Evolutionary conservation across 2,888 invertebrate genomes (phyloP).

Genomic region (Trissoscelio sp.): DNA sequence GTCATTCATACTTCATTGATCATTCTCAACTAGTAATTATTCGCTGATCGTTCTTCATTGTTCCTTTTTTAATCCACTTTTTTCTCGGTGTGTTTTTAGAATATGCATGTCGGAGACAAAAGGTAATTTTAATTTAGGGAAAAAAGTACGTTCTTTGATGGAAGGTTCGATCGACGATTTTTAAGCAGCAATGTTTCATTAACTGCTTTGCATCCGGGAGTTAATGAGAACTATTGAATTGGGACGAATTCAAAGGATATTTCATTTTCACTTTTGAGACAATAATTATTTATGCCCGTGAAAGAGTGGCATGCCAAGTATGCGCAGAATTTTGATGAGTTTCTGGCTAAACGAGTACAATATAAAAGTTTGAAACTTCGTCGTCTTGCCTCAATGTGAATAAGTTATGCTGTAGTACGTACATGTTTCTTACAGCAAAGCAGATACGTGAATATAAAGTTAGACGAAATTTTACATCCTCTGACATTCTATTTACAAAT

Average conservation of each 20-base stretch:
- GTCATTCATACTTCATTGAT: too few species aligned
- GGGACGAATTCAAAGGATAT: slow-evolving; percentile 2
- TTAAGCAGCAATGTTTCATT: too few species aligned
- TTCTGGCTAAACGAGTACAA: slow-evolving; percentile 49
- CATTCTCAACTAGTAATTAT: too few species aligned
- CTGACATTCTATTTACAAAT: slow-evolving; percentile 8
- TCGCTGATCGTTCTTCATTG: too few species aligned
- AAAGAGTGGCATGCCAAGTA: slow-evolving; percentile 33
- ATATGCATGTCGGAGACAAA: too few species aligned
- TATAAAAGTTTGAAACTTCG: slow-evolving; percentile 62
- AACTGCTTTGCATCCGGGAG: not conserved
- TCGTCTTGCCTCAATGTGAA: slow-evolving; percentile 44
- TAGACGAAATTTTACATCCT: slow-evolving; percentile 9
- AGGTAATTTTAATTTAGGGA: too few species aligned
- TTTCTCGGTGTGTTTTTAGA: too few species aligned
- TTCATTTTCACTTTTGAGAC: slow-evolving; percentile 24
- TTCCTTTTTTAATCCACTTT: too few species aligned
- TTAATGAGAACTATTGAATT: not conserved
- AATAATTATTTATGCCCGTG: slow-evolving; percentile 51
- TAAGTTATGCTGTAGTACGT: slow-evolving; percentile 50
- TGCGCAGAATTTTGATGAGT: slow-evolving; percentile 58
- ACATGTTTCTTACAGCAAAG: slow-evolving; percentile 26
- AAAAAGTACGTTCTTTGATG: too few species aligned
- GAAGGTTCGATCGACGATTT: too few species aligned
- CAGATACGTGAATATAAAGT: slow-evolving; percentile 28